These are phyloP conservation scores for Aptenodytes patagonicus DNA, from an alignment of 2,113 vertebrate species.

Conservation along the genomic window DNA sequence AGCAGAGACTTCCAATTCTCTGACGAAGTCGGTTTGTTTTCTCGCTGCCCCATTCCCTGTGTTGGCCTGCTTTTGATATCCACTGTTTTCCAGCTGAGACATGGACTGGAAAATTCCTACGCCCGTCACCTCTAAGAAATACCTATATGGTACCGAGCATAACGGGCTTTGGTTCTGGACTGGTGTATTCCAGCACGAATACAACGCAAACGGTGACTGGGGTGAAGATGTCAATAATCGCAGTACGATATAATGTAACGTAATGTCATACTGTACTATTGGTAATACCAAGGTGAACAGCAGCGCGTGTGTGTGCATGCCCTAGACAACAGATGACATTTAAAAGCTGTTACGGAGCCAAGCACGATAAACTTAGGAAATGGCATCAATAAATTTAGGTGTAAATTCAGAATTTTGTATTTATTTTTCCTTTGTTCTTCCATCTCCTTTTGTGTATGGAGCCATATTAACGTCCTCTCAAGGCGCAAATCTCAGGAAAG, in stretches of 20 bases:
- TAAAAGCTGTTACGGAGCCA: background rate
- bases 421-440: background rate
- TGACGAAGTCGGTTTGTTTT: background rate
- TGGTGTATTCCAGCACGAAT: background rate
- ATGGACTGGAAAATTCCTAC: background rate
- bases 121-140: background rate
- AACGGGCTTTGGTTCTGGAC: background rate
- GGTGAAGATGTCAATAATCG: background rate
- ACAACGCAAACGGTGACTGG: accelerated
- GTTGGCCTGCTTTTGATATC: background rate
- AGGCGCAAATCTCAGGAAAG: background rate
- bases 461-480: background rate
- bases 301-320: background rate
- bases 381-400: background rate
- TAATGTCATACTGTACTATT: background rate
- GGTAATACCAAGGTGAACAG: background rate
- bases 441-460: background rate
- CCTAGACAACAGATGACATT: background rate
- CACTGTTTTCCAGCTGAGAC: background rate
- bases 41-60: accelerated
- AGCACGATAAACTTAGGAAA: background rate
- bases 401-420: background rate
- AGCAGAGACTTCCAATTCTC: background rate
- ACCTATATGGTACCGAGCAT: background rate
- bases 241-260: accelerated